phyloP scores from a whole-genome alignment of 2,888 invertebrate genomes.

The Coelopa pilipes region DNA sequence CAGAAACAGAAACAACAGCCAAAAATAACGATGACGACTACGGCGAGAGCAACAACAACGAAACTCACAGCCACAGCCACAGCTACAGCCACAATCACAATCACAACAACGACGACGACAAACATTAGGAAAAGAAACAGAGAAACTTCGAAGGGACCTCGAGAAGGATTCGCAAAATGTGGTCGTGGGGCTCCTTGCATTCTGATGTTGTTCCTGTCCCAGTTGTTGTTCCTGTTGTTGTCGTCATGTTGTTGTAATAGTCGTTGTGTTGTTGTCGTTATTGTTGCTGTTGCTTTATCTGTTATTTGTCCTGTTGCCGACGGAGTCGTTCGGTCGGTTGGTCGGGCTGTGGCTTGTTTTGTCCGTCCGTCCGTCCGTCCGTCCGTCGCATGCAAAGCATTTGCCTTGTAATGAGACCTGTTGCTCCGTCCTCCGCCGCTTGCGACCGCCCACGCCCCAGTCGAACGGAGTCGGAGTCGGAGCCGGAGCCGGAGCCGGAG shows the following conservation, averaged over 20 bases:
- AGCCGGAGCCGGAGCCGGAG: slow-evolving; percentile 31
- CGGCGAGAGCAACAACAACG: too few relatives aligned
- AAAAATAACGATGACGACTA: too few relatives aligned
- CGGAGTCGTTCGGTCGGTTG: background rate
- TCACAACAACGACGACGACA: too few relatives aligned
- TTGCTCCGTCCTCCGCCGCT: slow-evolving; percentile 11
- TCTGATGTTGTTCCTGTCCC: slow-evolving; percentile 17
- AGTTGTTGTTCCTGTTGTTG: slow-evolving; percentile 26
- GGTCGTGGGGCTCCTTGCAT: slow-evolving; percentile 5
- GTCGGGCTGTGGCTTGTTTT: background rate
- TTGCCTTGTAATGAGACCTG: slow-evolving; percentile 36
- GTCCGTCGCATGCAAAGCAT: slow-evolving; percentile 11
- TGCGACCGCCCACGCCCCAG: background rate
- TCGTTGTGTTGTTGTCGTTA: slow-evolving; percentile 9
- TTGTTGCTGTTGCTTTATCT: background rate
- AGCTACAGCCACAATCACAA: too few relatives aligned
- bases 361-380: background rate
- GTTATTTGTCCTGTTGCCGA: background rate
- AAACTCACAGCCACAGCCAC: too few relatives aligned
- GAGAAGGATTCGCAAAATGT: background rate
- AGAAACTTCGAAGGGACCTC: too few relatives aligned
- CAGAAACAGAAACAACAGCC: too few relatives aligned
- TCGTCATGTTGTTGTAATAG: too few relatives aligned
- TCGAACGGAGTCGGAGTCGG: background rate
- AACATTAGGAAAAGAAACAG: too few relatives aligned